These are phyloP conservation scores for Tigriopus californicus DNA, from an alignment of 2,888 invertebrate species.

Conservation along the genomic window DNA sequence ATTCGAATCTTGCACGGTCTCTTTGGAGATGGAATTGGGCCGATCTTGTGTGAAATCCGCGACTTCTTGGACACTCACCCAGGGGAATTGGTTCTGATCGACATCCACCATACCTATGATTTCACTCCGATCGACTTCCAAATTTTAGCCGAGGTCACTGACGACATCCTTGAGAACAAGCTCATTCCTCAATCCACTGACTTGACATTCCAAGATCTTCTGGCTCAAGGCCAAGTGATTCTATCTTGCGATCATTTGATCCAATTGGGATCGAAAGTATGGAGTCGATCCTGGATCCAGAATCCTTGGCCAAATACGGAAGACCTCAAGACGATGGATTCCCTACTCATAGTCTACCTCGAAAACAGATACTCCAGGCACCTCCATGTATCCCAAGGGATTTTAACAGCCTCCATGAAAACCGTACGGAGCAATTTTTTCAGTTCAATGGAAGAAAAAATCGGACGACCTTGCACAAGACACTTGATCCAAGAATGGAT, in stretches of 20 bases:
- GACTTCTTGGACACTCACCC: not conserved
- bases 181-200: too few relatives aligned
- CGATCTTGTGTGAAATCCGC: not conserved
- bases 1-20: not conserved
- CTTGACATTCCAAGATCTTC: too few relatives aligned
- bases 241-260: too few relatives aligned
- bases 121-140: not conserved
- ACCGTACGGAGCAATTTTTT: not conserved
- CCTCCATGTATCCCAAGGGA: conserved; percentile 4
- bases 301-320: conserved; percentile 7
- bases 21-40: not conserved
- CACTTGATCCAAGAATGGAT: not conserved
- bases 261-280: not conserved
- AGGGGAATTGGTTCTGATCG: not conserved
- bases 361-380: not conserved
- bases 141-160: not conserved
- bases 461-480: not conserved
- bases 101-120: not conserved
- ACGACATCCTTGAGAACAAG: not conserved
- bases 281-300: not conserved
- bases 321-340: not conserved
- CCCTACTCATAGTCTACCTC: not conserved
- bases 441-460: not conserved
- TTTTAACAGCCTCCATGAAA: not conserved
- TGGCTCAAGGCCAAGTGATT: too few relatives aligned